A percentile compares a stretch with the other conserved stretches of the same genome.
Evolutionary conservation across 1,140 invertebrate species (phyloP).

Genomic region (Varroa destructor): DNA sequence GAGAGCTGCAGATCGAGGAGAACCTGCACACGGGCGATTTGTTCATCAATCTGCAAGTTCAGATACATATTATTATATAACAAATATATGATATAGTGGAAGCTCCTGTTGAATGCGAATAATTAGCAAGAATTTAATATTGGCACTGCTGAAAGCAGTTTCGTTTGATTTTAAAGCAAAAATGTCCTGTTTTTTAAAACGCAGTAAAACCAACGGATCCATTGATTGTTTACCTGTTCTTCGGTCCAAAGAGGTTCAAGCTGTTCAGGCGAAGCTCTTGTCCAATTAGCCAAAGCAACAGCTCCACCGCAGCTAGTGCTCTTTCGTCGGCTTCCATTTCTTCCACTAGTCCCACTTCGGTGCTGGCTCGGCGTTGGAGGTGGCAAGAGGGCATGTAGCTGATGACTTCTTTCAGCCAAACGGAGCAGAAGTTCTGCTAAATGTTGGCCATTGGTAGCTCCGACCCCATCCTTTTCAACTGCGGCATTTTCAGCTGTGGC

Average conservation of each 20-base stretch:
- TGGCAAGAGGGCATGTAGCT: conserved; percentile 5
- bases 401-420: conserved; percentile 14
- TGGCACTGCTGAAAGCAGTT: too few relatives aligned
- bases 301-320: background rate
- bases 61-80: background rate
- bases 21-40: background rate
- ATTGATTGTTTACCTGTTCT: conserved; percentile 8
- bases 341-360: too few relatives aligned
- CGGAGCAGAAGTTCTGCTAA: conserved; percentile 11
- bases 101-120: background rate
- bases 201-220: background rate
- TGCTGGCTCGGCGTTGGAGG: background rate
- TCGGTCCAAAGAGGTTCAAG: conserved; percentile 15
- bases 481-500: background rate
- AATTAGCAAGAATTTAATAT: background rate
- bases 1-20: background rate
- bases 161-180: too few relatives aligned
- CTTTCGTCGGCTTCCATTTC: too few relatives aligned
- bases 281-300: background rate
- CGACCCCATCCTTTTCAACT: too few relatives aligned
- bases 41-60: background rate
- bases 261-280: background rate
- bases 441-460: background rate
- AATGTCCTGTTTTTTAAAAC: too few relatives aligned
- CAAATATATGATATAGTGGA: background rate